Evolutionary conservation across 2,888 invertebrate species (phyloP).

Genomic region (Zaprionus lineosus): DNA sequence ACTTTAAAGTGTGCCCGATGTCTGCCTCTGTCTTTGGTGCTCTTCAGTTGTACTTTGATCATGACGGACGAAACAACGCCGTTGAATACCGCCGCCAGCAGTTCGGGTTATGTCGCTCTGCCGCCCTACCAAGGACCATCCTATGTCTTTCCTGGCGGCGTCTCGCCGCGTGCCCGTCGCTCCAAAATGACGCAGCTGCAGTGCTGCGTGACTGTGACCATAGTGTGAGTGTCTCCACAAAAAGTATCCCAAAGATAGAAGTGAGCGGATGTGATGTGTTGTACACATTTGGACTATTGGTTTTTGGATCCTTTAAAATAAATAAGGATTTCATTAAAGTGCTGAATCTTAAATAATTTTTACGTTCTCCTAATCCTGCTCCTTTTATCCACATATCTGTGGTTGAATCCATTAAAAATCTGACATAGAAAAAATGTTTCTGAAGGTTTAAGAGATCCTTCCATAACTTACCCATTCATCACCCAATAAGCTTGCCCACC

Average conservation of each 20-base stretch:
- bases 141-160: slow-evolving; percentile 84
- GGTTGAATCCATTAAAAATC: no score
- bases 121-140: slow-evolving; percentile 81
- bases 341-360: no score
- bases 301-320: no score
- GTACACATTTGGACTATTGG: no score
- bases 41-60: slow-evolving; percentile 56
- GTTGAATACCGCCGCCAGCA: slow-evolving; percentile 76
- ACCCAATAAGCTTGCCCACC: no score
- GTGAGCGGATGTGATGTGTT: no score
- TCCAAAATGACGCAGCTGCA: slow-evolving; percentile 85
- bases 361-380: no score
- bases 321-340: no score
- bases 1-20: slow-evolving; percentile 32
- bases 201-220: slow-evolving; percentile 87
- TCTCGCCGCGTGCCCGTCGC: slow-evolving; percentile 83
- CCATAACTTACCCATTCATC: no score
- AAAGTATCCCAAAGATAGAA: background rate
- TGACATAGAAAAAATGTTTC: no score
- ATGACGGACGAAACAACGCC: slow-evolving; percentile 84
- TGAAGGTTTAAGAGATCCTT: no score
- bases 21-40: background rate
- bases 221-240: slow-evolving; percentile 86
- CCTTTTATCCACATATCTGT: no score
- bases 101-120: slow-evolving; percentile 53